Percentiles rank a stretch among this genome's conserved stretches.
These are phyloP conservation scores for Glossophaga mutica DNA, from an alignment of 2,797 vertebrate genomes.

Conservation along the genomic window DNA sequence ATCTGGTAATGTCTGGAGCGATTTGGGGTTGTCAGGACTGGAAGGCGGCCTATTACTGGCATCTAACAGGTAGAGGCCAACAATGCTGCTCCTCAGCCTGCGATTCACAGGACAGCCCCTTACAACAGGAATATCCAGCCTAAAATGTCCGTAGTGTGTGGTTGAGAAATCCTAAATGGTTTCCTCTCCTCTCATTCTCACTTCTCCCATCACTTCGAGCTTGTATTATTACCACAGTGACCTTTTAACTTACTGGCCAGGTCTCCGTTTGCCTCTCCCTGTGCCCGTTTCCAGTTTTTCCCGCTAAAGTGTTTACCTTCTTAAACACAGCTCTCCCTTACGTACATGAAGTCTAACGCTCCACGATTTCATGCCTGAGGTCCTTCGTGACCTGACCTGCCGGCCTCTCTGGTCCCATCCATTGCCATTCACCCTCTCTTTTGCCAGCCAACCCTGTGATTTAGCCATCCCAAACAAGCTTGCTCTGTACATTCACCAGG, in stretches of 20 bases:
- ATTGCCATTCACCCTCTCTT: not conserved
- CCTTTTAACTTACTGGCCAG: not conserved
- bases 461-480: not conserved
- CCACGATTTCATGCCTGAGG: not conserved
- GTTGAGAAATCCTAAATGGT: not conserved
- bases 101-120: not conserved
- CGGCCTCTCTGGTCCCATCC: not conserved
- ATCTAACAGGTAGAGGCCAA: too few species aligned
- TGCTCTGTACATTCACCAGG: not conserved
- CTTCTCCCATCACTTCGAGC: not conserved
- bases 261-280: not conserved
- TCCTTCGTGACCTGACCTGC: not conserved
- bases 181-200: not conserved
- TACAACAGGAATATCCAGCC: not conserved
- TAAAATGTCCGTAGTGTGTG: not conserved
- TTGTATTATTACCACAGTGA: not conserved
- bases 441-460: not conserved
- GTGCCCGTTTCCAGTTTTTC: not conserved
- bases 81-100: not conserved
- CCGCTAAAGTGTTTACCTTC: not conserved
- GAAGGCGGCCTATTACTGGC: not conserved
- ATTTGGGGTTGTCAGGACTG: not conserved
- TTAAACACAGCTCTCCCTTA: not conserved
- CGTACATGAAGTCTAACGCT: not conserved
- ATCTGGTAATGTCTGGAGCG: not conserved